A percentile compares a stretch with the other conserved stretches of the same genome.
Conservation (phyloP, 2,888 invertebrate species). For the Dilophus febrilis region DNA sequence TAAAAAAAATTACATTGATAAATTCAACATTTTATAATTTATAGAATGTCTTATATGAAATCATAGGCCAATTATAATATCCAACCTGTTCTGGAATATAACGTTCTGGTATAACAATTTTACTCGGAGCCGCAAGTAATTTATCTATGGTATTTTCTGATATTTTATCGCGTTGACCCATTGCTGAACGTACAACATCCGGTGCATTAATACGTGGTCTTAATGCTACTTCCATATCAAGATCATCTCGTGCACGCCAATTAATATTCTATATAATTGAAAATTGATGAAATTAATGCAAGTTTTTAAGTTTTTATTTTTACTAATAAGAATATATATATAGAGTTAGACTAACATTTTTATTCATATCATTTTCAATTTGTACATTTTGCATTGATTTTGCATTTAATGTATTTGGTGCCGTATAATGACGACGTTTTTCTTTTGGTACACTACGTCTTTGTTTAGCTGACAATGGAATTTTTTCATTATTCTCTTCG, state of each 20-base stretch:
- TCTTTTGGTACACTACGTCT: conserved; percentile 61
- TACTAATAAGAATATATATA: conserved; percentile 1
- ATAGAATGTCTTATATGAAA: no score
- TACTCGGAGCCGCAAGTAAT: conserved; percentile 70
- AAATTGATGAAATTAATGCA: not conserved
- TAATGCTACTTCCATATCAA: conserved; percentile 73
- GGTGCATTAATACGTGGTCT: conserved; percentile 61
- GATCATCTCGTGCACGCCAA: conserved; percentile 60
- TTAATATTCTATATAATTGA: conserved; percentile 25
- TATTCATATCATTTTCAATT: conserved; percentile 30
- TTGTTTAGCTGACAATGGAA: conserved; percentile 38
- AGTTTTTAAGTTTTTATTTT: no score
- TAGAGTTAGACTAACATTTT: conserved; percentile 21
- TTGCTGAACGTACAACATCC: conserved; percentile 72
- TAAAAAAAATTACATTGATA: no score
- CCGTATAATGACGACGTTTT: conserved; percentile 73
- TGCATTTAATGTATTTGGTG: conserved; percentile 55
- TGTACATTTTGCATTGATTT: conserved; percentile 42
- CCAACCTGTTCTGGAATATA: conserved; percentile 84
- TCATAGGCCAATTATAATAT: no score
- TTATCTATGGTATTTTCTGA: conserved; percentile 67
- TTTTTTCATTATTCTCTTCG: conserved; percentile 22
- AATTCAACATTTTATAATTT: no score
- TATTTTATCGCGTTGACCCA: conserved; percentile 35
- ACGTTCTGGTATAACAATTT: conserved; percentile 80